A percentile compares a stretch with the other conserved stretches of the same genome.
These are phyloP conservation scores for Rhagophthalmus giganteus DNA, from an alignment of 2,888 invertebrate species.

Conservation along the genomic window DNA sequence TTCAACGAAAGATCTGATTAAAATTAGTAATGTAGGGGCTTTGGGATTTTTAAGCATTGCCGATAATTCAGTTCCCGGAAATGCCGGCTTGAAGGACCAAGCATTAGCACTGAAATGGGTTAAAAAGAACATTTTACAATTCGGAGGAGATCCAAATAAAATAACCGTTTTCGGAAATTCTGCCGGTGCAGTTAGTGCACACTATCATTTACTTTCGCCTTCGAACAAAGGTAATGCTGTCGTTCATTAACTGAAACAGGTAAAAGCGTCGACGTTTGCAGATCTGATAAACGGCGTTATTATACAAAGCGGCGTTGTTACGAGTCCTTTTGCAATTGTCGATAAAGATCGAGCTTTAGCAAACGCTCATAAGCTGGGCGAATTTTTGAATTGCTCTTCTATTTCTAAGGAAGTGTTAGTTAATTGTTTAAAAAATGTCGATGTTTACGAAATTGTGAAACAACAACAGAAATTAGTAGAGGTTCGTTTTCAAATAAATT, in stretches of 20 bases:
- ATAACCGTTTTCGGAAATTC: conserved; percentile 16
- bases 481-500: no score
- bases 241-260: background rate
- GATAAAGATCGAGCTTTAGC: background rate
- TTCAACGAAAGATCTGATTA: no score
- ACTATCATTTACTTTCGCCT: conserved; percentile 7
- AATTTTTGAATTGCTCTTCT: background rate
- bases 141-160: conserved; percentile 13
- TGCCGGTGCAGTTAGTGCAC: conserved; percentile 5
- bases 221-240: conserved; percentile 1
- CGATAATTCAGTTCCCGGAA: conserved; percentile 9
- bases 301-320: background rate
- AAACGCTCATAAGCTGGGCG: background rate
- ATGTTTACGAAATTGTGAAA: conserved; percentile 65
- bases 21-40: conserved; percentile 5
- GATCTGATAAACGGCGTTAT: background rate
- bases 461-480: no score
- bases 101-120: conserved; percentile 9
- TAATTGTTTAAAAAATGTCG: conserved; percentile 65
- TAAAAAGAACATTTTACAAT: conserved; percentile 5
- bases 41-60: conserved; percentile 13
- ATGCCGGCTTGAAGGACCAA: conserved; percentile 14
- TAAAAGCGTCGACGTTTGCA: background rate
- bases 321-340: background rate
- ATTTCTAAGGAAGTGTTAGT: conserved; percentile 56